These are phyloP conservation scores for Cebidichthys violaceus DNA, from an alignment of 2,113 vertebrate genomes.

Conservation along the genomic window DNA sequence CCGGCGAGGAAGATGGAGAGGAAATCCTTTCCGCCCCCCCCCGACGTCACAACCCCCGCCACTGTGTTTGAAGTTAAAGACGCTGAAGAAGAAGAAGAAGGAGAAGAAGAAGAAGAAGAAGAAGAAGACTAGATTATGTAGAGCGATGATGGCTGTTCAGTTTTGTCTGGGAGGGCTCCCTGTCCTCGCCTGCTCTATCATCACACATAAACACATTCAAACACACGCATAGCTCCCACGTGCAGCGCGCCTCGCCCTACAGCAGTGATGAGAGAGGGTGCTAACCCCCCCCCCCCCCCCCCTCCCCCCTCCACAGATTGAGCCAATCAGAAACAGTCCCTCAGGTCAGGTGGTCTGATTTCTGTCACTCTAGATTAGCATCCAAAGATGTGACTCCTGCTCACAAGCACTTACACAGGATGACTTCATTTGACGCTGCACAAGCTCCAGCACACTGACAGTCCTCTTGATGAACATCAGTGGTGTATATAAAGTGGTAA, in stretches of 20 bases:
- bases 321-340: conserved; percentile 67
- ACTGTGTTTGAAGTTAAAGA: conserved; percentile 20
- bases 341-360: conserved; percentile 67
- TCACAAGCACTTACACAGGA: not conserved
- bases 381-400: conserved; percentile 42
- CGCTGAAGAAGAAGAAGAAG: conserved; percentile 42
- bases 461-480: not conserved
- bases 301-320: conserved; percentile 6
- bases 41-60: not conserved
- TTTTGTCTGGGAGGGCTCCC: conserved; percentile 72
- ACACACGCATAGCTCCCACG: conserved; percentile 41
- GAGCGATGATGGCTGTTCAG: conserved; percentile 61
- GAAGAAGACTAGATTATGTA: conserved; percentile 53
- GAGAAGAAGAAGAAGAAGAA: conserved; percentile 50
- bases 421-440: conserved; percentile 2
- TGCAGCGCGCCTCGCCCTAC: conserved; percentile 26
- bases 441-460: not conserved
- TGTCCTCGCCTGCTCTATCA: conserved; percentile 51
- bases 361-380: conserved; percentile 68
- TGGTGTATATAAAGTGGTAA: not conserved
- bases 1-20: not conserved
- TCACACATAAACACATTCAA: conserved; percentile 33
- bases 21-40: conserved; percentile 3
- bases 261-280: conserved; percentile 47
- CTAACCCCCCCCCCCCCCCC: conserved; percentile 7